These are phyloP conservation scores for Trachelus tabidus DNA, from an alignment of 2,888 invertebrate species.

Conservation along the genomic window DNA sequence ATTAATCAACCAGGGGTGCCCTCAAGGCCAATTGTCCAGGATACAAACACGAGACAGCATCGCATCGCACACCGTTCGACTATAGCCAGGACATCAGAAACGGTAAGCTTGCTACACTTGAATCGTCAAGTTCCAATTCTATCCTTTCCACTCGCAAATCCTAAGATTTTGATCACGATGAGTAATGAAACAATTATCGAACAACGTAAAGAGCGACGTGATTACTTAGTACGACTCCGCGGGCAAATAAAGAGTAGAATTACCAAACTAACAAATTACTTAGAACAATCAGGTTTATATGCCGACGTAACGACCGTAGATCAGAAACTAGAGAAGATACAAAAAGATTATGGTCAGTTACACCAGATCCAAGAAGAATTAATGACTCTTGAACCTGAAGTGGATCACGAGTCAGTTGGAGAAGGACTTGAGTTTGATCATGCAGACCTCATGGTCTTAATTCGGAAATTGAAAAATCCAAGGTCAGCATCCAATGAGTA, in stretches of 20 bases:
- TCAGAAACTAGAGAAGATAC: slow-evolving; percentile 2
- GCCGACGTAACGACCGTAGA: neutral
- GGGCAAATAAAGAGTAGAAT: neutral
- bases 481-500: too few species aligned
- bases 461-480: slow-evolving; percentile 10
- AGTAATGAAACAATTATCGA: neutral
- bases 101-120: too few species aligned
- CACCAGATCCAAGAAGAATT: neutral
- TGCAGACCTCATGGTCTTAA: slow-evolving; percentile 6
- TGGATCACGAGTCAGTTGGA: neutral
- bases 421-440: slow-evolving; percentile 11
- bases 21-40: too few species aligned
- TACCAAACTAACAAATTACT: slow-evolving; percentile 1
- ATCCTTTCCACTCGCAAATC: neutral
- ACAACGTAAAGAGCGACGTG: slow-evolving; percentile 2
- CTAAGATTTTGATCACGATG: neutral
- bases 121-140: too few species aligned
- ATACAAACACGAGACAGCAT: too few species aligned
- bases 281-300: slow-evolving; percentile 4
- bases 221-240: neutral
- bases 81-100: too few species aligned
- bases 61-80: too few species aligned
- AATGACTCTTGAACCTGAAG: neutral
- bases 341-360: neutral
- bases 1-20: too few species aligned